phyloP scores from a whole-genome alignment of 2,797 vertebrate genomes.

The Dipus sagitta region DNA sequence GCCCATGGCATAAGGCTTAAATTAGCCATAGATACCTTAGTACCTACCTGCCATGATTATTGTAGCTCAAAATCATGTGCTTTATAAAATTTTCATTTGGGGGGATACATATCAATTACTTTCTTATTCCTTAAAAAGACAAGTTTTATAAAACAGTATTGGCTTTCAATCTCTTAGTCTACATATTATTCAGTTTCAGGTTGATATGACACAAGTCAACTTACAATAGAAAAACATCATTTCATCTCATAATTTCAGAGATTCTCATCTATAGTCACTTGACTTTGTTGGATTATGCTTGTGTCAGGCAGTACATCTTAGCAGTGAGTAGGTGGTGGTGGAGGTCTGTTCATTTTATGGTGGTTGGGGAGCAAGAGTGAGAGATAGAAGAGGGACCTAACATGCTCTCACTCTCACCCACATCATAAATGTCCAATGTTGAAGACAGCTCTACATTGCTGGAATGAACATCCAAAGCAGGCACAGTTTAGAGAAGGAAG shows the following conservation, averaged over 20 bases:
- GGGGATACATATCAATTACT: neutral
- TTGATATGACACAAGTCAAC: neutral
- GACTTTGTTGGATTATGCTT: neutral
- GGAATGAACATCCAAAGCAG: too few relatives aligned
- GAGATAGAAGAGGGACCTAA: too few relatives aligned
- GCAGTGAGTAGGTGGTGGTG: neutral
- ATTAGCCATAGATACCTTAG: neutral
- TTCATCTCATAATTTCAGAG: neutral
- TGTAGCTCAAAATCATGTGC: neutral
- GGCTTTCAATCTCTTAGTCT: neutral
- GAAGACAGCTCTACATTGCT: too few relatives aligned
- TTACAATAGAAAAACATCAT: neutral
- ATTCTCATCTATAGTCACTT: neutral
- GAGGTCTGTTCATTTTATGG: neutral
- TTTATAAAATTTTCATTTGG: neutral
- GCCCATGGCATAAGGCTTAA: neutral
- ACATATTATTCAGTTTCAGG: neutral
- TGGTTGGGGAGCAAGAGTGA: neutral
- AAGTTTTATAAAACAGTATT: neutral
- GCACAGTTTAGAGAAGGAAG: too few relatives aligned
- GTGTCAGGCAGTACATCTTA: neutral
- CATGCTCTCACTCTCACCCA: too few relatives aligned
- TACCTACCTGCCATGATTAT: neutral
- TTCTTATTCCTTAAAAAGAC: neutral
- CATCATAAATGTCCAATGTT: too few relatives aligned